Evolutionary conservation across 37 sponge, comb jelly and placozoan species (phyloP), one percentile per base, ranked within the genome.

Genomic region (Ianthella basta): DNA sequence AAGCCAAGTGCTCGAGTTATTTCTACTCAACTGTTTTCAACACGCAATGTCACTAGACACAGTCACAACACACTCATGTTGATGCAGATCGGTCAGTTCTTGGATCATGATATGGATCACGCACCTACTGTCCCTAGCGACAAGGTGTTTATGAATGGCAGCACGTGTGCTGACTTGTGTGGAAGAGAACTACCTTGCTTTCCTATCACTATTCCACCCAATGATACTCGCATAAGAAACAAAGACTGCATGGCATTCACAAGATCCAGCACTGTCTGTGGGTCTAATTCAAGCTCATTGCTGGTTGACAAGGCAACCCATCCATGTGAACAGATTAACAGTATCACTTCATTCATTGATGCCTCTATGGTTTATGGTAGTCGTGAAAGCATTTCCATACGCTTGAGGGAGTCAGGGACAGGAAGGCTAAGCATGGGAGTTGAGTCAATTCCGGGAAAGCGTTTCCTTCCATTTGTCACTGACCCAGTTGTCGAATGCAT

Each of bases 71-170:
- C 92, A 63, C 81, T 90, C 50, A 94, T 96, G 95, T 61, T 85
- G 64, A 89, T 91, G 82, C 94, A 96, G 59, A 79, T 90, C 60
- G 97, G 97, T 8, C 97, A 96, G 77, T 96, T 96, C 56, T 87
- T 96, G 56, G 94, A 93, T 57, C 97, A 96, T 79, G 97, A 96
- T 44, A 55, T 96, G 16, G 85, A 82, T 60, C 78, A 88, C 0
- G 75, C 93, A 1, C 94, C 92, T 15, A 73, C 53, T 27, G 77
- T 41, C 32, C 87, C 91, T 19, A 84, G 85, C 34, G 77, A 74
- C 56, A 44, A 65, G 10, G 63, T 39, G 57, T 90, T 90, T 38
- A 30, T 70, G 53, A 65, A 72, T 66, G 68, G 60, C 12, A 66
- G 64, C 21, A 85, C 65, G 35, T 90, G 92, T 89, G 86, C 84